A percentile compares a stretch with the other conserved stretches of the same genome.
Evolutionary conservation across 2,888 invertebrate species (phyloP).

Genomic region (Cephus pygmeus): DNA sequence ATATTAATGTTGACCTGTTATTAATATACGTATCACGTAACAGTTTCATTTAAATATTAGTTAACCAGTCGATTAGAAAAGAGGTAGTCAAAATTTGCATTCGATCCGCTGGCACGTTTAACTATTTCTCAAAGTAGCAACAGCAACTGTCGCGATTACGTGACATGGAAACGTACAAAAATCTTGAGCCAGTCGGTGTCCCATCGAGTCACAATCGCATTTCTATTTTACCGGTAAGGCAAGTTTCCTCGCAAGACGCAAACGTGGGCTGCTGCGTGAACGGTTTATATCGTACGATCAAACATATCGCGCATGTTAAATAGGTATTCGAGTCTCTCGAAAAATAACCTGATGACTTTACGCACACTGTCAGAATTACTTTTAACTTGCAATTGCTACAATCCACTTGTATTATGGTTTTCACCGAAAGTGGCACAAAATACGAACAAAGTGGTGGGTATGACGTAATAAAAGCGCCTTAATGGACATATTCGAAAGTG

Average conservation of each 20-base stretch:
- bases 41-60: neutral
- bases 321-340: neutral
- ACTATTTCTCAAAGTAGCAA: neutral
- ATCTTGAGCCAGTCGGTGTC: neutral
- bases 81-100: neutral
- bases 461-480: slow-evolving; percentile 46
- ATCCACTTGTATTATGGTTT: slow-evolving; percentile 32
- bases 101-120: neutral
- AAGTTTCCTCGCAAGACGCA: neutral
- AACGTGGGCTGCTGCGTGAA: neutral
- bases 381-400: neutral
- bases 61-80: neutral
- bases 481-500: neutral
- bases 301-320: neutral
- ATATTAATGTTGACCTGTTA: neutral
- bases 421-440: slow-evolving; percentile 52
- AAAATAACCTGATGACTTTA: neutral
- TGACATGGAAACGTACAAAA: neutral
- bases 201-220: neutral
- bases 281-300: neutral
- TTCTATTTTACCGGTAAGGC: neutral
- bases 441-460: slow-evolving; percentile 62
- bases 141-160: neutral
- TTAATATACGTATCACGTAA: neutral
- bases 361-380: neutral